phyloP scores from a whole-genome alignment of 2,113 vertebrate genomes.

The Plecturocebus donacophilus region DNA sequence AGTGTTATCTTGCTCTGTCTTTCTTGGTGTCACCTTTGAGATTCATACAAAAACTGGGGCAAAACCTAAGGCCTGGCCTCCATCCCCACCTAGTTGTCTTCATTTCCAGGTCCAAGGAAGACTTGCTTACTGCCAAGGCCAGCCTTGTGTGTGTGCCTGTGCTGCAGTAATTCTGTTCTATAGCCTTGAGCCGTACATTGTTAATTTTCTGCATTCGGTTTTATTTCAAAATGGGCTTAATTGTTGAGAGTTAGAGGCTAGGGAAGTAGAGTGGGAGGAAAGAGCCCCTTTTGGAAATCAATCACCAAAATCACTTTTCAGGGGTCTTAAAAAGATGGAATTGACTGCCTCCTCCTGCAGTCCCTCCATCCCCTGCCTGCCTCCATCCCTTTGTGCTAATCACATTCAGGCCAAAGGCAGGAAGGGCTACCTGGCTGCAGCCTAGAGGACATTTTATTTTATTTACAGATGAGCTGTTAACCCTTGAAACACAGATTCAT shows the following conservation, averaged over 20 bases:
- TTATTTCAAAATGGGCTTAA: constrained; percentile 40
- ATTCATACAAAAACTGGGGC: not conserved
- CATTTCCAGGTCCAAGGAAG: not conserved
- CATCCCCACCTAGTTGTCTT: not conserved
- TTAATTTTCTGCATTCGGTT: constrained; percentile 23
- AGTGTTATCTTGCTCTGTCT: not conserved
- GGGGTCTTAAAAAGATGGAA: not conserved
- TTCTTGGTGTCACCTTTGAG: not conserved
- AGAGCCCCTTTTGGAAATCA: constrained; percentile 5
- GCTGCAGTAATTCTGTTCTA: not conserved
- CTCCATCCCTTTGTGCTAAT: constrained; percentile 52
- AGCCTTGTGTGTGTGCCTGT: not conserved
- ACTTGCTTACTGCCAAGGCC: not conserved
- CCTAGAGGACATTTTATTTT: constrained; percentile 85
- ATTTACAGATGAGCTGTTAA: constrained; percentile 81
- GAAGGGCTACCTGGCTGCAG: constrained; percentile 64
- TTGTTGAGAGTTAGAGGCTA: constrained; percentile 15
- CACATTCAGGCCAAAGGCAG: constrained; percentile 75
- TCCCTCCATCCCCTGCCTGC: not conserved
- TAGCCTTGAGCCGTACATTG: not conserved
- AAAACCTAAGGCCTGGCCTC: not conserved
- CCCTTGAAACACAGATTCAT: constrained; percentile 70
- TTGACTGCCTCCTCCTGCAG: not conserved
- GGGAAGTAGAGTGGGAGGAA: not conserved
- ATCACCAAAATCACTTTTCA: constrained; percentile 32